Base-by-base conservation (phyloP, 2,888 invertebrate species). In the Orthosia gracilis region DNA sequence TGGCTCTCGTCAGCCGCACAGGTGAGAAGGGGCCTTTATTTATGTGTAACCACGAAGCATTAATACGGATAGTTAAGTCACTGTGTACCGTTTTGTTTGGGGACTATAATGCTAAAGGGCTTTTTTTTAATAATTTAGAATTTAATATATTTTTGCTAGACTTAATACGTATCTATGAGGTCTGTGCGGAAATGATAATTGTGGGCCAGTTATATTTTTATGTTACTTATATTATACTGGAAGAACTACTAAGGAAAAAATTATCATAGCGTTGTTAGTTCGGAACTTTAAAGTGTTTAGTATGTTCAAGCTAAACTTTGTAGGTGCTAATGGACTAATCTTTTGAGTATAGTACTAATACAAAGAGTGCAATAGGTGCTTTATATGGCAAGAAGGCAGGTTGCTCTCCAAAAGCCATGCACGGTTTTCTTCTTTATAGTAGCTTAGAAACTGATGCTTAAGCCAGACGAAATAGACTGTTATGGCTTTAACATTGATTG, bases 1-100 rank as follows among this genome's bases (percentile, higher is more conserved):
- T 96, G 73, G 93, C 94, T 83, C 91, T 96, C 80, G 91, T 95
- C 87, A 93, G 92, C 68, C 90, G 92, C 62, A 96, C 96, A 90
- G 96, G 96, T 96, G 87, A 91, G 92, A 76, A 40, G 74, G 58
- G 75, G 63, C 12, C 67, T 78, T 70, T 85, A 85, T 80, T 86
- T 80, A 84, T 85, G 86, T 80, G 69, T n/a, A 58, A 59, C 70
- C 86, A 80, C 73, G 87, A 70, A 58, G 71, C 63, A 79, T 77
- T 84, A 66, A 67, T 63, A 76, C 45, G 31, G 57, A 74, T 62
- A 74, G 72, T 73, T 63, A 45, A 47, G 62, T 50, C 21, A 31
- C 17, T 65, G 0, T 55, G n/a, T n/a, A 26, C n/a, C 15, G 4
- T 55, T 54, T 26, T 59, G 12, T 76, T 57, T 57, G 4, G 18